Evolutionary conservation across 1,140 invertebrate genomes (phyloP).

Genomic region (Drosophila busckii): DNA sequence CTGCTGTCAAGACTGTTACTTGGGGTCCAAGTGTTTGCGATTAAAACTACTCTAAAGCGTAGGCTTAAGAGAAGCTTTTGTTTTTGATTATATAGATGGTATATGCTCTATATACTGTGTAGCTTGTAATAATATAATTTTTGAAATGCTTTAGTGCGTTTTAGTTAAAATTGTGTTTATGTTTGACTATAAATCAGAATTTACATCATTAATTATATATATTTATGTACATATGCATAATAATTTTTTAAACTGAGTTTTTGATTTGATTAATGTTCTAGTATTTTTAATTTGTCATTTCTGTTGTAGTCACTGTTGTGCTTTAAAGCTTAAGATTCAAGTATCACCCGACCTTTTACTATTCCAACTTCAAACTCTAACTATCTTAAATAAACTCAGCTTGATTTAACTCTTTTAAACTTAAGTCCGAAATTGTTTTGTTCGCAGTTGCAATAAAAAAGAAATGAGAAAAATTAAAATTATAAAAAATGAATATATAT

Average conservation of each 20-base stretch:
- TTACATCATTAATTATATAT: conserved; percentile 54
- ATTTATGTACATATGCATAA: conserved; percentile 25
- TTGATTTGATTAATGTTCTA: conserved; percentile 42
- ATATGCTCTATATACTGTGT: too few relatives aligned
- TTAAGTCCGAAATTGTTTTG: conserved; percentile 6
- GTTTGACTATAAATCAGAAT: conserved; percentile 53
- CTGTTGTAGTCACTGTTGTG: conserved; percentile 62
- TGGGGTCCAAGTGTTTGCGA: too few relatives aligned
- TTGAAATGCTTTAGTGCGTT: conserved; percentile 54
- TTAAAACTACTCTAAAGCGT: neutral
- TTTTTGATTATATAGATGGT: conserved; percentile 36
- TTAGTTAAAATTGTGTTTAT: conserved; percentile 61
- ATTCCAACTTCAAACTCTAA: too few relatives aligned
- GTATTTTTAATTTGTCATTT: conserved; percentile 47
- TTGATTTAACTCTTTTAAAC: too few relatives aligned
- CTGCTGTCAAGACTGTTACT: too few relatives aligned
- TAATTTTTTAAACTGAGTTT: conserved; percentile 23
- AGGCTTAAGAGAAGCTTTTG: conserved; percentile 2
- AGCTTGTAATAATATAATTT: conserved; percentile 43
- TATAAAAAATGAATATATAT: too few relatives aligned
- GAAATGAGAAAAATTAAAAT: too few relatives aligned
- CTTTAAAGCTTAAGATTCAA: conserved; percentile 44
- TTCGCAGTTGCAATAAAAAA: conserved; percentile 2
- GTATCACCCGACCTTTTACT: conserved; percentile 18
- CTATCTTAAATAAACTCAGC: too few relatives aligned